Evolutionary conservation across 2,888 invertebrate species (phyloP), one percentile per base, ranked within the genome.

Genomic region (Chrysopilus asiliformis): DNA sequence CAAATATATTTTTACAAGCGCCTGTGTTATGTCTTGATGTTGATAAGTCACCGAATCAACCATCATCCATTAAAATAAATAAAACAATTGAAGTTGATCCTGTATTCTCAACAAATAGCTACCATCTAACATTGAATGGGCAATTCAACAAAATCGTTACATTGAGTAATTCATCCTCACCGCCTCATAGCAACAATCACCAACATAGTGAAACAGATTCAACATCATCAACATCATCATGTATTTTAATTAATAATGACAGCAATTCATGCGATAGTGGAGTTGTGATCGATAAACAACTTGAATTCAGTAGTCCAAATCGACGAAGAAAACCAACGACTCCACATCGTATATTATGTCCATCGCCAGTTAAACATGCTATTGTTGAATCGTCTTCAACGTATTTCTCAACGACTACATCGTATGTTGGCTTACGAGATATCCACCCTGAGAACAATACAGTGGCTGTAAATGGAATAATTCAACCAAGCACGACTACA

Each of bases 311-410:
- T 16, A 44, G 44, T 16, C 46, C 47, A 13, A 47, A 43, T 15
- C 50, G 54, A 10, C 50, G 57, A 19, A 53, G 58, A 13, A 64
- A 63, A 40, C 62, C 64, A 28, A 56, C 60, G 10, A 74, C 74
- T 34, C 74, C 74, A 19, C 74, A 74, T 54, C 71, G 74, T 45
- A 74, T 74, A 52, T 67, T 62, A 16, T 60, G 61, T 43, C 60
- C 58, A 36, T 63, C 59, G 30, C 64, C 58, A 6, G 55, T 56
- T 12, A 62, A 59, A 33, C 45, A 39, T 43, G 44, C 42, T 36
- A 49, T 41, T 28, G 42, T 44, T n/a, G 42, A 46, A 29, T 43
- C 40, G 36, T 36, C 19, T 18, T 29, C 34, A 39, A n/a, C n/a
- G n/a, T n/a, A n/a, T n/a, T n/a, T n/a, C n/a, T n/a, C n/a, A n/a